These are phyloP conservation scores for Prietella phreatophila DNA, from an alignment of 2,113 vertebrate species.

Conservation along the genomic window DNA sequence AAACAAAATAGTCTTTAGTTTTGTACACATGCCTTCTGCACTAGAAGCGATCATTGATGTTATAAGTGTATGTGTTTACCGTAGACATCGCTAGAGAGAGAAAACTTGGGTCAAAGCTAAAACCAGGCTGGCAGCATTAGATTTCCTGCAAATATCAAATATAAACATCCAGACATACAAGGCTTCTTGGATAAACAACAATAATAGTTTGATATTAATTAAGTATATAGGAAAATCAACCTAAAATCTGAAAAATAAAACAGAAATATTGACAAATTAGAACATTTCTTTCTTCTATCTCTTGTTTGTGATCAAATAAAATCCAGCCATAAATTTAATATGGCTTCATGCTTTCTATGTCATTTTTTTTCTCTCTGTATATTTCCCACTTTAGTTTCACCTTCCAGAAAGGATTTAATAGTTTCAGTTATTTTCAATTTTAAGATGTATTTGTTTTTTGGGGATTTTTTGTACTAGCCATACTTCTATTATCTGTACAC, in stretches of 20 bases:
- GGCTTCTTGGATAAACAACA: background rate
- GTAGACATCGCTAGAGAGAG: slow-evolving; percentile 48
- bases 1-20: background rate
- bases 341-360: background rate
- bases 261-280: background rate
- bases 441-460: background rate
- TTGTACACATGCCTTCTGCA: background rate
- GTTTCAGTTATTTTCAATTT: background rate
- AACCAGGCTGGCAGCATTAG: background rate
- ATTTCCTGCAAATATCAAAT: slow-evolving; percentile 6
- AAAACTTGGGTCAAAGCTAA: background rate
- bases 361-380: background rate
- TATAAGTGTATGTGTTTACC: slow-evolving; percentile 45
- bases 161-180: background rate
- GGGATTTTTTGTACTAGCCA: background rate
- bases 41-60: background rate
- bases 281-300: background rate
- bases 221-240: background rate
- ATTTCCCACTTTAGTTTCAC: background rate
- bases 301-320: background rate
- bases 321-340: background rate
- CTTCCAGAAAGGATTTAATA: background rate
- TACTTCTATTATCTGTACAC: background rate
- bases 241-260: background rate
- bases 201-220: background rate